Evolutionary conservation across 2,113 vertebrate species (phyloP).

Genomic region (Laticauda colubrina): DNA sequence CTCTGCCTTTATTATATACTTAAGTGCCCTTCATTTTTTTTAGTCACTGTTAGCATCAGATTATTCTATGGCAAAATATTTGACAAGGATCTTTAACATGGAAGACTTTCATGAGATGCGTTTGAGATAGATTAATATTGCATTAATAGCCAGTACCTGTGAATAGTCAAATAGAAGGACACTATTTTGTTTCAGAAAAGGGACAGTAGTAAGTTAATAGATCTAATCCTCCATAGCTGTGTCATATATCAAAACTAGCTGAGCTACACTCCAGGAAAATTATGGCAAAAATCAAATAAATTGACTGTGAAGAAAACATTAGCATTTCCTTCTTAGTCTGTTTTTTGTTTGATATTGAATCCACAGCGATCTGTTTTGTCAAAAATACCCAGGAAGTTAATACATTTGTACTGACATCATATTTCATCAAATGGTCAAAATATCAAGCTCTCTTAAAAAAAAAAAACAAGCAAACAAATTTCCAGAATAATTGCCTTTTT

Average conservation of each 20-base stretch:
- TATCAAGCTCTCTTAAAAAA: neutral
- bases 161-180: neutral
- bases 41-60: neutral
- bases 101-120: neutral
- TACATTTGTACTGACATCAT: neutral
- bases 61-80: neutral
- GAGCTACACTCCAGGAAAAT: neutral
- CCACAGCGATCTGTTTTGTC: neutral
- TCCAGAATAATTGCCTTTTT: neutral
- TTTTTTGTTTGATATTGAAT: neutral
- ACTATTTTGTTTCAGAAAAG: slow-evolving; percentile 29
- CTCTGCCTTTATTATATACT: neutral
- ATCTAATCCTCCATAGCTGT: slow-evolving; percentile 5
- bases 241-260: slow-evolving; percentile 18
- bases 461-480: neutral
- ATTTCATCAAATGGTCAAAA: neutral
- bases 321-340: neutral
- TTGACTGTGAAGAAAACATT: neutral
- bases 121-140: neutral
- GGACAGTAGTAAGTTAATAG: neutral
- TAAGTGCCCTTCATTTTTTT: neutral
- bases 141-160: neutral
- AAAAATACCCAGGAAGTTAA: neutral
- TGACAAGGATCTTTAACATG: neutral
- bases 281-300: slow-evolving; percentile 17